Percentiles rank a stretch among this genome's conserved stretches.
Conservation (phyloP, 2,888 invertebrate species). For the Cryptocephalus primarius region DNA sequence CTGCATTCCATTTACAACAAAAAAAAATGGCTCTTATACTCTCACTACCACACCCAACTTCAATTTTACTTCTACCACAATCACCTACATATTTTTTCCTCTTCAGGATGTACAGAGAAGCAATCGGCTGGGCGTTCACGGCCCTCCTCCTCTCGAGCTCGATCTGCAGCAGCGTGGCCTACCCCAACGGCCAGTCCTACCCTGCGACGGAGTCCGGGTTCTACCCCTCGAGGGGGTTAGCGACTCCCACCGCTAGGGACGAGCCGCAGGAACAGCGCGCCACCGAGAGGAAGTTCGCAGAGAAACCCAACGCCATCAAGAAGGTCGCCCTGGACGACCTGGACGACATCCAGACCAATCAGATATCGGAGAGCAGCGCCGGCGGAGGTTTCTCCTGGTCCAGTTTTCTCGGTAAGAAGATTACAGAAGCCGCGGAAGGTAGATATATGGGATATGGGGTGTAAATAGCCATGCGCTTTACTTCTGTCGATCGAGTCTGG, state of each 20-base stretch:
- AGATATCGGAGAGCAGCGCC: conserved; percentile 51
- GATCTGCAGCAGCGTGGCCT: conserved; percentile 56
- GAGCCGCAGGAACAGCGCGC: conserved; percentile 10
- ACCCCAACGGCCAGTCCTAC: conserved; percentile 41
- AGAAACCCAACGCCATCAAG: conserved; percentile 81
- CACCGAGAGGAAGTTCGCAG: conserved; percentile 67
- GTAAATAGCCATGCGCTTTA: background rate
- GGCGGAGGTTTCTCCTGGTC: conserved; percentile 74
- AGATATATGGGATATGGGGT: background rate
- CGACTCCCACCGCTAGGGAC: background rate
- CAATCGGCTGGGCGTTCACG: conserved; percentile 59
- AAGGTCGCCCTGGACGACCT: conserved; percentile 75
- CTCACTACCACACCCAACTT: no score
- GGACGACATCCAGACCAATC: conserved; percentile 72
- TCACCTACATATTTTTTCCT: conserved; percentile 3
- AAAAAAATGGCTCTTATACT: no score
- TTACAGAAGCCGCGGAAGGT: background rate
- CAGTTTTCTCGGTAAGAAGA: conserved; percentile 62
- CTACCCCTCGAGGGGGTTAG: conserved; percentile 3
- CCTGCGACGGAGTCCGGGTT: background rate
- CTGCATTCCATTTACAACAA: no score
- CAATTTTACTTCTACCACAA: no score
- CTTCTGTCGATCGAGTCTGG: no score
- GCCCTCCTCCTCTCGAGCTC: conserved; percentile 56
- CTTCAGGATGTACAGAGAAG: conserved; percentile 49